Evolutionary conservation across 2,113 vertebrate species (phyloP).

Genomic region (Steatornis caripensis): DNA sequence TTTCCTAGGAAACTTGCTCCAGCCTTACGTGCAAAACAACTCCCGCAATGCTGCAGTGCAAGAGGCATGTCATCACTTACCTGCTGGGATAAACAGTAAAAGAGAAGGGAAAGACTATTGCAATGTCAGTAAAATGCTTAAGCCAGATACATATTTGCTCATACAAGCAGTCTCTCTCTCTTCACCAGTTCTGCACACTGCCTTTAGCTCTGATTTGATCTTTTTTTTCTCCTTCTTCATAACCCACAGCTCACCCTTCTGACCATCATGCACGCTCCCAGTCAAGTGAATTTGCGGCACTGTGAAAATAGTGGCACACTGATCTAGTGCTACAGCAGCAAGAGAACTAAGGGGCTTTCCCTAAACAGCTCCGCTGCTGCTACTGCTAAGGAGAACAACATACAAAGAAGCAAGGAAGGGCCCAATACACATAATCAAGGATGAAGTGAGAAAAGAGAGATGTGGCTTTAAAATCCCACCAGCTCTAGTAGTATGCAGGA

Average conservation of each 20-base stretch:
- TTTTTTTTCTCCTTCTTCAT: not conserved
- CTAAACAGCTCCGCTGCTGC: not conserved
- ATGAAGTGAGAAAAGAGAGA: not conserved
- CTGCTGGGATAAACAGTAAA: not conserved
- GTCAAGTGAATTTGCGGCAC: not conserved
- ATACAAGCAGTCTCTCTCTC: not conserved
- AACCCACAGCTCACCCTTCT: not conserved
- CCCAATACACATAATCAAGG: not conserved
- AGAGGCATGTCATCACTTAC: not conserved
- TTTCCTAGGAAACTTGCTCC: not conserved
- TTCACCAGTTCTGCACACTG: not conserved
- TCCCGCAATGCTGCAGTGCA: not conserved
- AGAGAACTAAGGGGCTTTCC: not conserved
- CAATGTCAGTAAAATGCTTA: not conserved
- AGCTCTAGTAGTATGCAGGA: not conserved
- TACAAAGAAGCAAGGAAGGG: not conserved
- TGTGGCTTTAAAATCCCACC: not conserved
- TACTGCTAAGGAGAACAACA: not conserved
- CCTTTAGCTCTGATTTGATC: not conserved
- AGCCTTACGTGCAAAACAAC: not conserved
- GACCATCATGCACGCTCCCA: too few relatives aligned
- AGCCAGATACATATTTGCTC: not conserved
- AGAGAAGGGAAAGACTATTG: not conserved
- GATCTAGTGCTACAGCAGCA: not conserved
- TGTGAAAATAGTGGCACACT: not conserved